phyloP scores from a whole-genome alignment of 2,797 vertebrate species.

The Morus bassanus region DNA sequence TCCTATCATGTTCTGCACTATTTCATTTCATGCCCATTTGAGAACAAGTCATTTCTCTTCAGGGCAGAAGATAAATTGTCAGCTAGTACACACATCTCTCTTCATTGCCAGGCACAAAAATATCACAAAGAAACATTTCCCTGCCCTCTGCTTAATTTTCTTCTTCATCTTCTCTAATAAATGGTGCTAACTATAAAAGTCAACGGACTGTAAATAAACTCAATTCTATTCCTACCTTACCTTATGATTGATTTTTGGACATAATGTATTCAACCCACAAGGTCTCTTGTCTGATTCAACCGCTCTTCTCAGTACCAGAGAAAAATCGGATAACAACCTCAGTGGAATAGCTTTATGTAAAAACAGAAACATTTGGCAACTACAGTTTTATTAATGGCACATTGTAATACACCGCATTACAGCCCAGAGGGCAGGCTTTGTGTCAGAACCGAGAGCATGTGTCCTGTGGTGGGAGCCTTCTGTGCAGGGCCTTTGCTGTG shows the following conservation, averaged over 20 bases:
- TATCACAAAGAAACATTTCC: conserved; percentile 33
- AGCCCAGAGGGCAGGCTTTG: not conserved
- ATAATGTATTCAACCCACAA: conserved; percentile 57
- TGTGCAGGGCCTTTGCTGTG: not conserved
- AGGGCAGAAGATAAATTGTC: conserved; percentile 64
- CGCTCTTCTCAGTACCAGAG: not conserved
- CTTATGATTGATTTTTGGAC: conserved; percentile 58
- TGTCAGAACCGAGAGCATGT: accelerated
- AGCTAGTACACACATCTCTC: conserved; percentile 43
- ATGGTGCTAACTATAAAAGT: conserved; percentile 51
- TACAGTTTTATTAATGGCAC: not conserved
- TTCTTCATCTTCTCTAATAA: conserved; percentile 44
- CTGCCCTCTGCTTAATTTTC: conserved; percentile 35
- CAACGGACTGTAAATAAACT: conserved; percentile 55
- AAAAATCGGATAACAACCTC: conserved; percentile 49
- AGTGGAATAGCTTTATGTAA: conserved; percentile 14
- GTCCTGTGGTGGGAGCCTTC: not conserved
- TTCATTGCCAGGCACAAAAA: conserved; percentile 58
- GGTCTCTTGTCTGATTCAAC: conserved; percentile 46
- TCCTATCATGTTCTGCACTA: conserved; percentile 55
- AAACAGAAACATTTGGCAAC: conserved; percentile 36
- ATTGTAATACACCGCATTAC: not conserved
- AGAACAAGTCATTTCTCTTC: conserved; percentile 67
- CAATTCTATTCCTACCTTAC: conserved; percentile 40
- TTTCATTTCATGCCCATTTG: conserved; percentile 72